Evolutionary conservation across 2,113 vertebrate species (phyloP), one percentile per base, ranked within the genome.

Genomic region (Takifugu flavidus): DNA sequence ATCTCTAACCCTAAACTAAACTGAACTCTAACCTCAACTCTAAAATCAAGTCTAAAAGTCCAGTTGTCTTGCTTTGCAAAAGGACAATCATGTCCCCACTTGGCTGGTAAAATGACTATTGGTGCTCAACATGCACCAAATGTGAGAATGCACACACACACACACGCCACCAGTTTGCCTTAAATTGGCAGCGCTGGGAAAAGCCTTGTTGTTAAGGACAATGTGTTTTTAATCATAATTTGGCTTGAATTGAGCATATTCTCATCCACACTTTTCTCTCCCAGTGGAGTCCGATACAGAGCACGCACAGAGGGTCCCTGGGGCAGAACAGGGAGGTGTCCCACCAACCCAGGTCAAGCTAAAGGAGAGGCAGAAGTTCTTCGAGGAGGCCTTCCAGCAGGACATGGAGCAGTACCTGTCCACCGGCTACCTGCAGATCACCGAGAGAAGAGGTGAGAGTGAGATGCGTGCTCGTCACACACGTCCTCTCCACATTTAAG

Each of bases 371-470:
- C 96, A 99, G 90, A 97, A 95, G 89, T 95, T 96, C 80, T 98
- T 99, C 34, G 97, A 99, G 86, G 97, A 99, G 77, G 94, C 95
- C 45, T 99, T 98, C 78, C 97, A 99, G 87, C 96, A 99, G 80
- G 97, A 99, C 80, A 95, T 99, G 96, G 97, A 99, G 69, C 96
- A 98, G 44, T 99, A 99, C 80, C 91, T 99, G 34, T 96, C 95
- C 49, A 95, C 95, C 0, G 96, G 97, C 15, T 96, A 95, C 87
- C 89, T 99, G 83, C 96, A 99, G 90, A 96, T 96, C 64, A 82
- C 93, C 0, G 95, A 98, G 88, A 91, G 95, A 67, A 89, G 96
- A 94, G 97, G 96, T 91, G 89, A 95, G 94, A 5, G 4, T 14
- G 47, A 5, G n/a, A 0, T 4, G 43, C 43, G 12, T 49, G 45